Evolutionary conservation across 2,113 vertebrate genomes (phyloP), one percentile per base, ranked within the genome.

Genomic region (Barbus barbus): DNA sequence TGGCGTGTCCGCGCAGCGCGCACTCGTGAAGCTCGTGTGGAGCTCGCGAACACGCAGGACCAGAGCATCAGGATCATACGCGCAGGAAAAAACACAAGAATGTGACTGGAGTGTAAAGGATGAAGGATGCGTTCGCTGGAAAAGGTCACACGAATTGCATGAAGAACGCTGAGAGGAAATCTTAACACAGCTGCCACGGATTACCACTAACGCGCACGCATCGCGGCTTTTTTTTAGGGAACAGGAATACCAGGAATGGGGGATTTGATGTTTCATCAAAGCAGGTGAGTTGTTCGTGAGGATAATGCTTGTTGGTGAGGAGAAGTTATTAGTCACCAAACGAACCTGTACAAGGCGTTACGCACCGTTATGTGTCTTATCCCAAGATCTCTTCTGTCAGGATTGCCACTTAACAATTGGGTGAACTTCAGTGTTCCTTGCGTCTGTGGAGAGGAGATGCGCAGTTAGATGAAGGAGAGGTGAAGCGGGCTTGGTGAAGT

Each of bases 1-100:
- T 88, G 90, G 91, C 93, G 90, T 83, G 93, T 79, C 31, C 92
- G 92, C 92, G 94, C 93, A n/a, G 93, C 94, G 93, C 94, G 93
- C 88, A 78, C 93, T 82, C 93, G 91, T 56, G 65, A 90, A 89
- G 91, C 88, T 89, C 82, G 71, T 84, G 89, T 89, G 88, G 91
- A 90, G 69, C 87, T 89, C 83, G 71, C 72, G 78, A 71, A 88
- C 91, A 92, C 92, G 91, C 87, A 81, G 84, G 86, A 90, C 89
- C 91, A 89, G 81, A 87, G 65, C 83, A 85, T 67, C 51, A 36
- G 82, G 78, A 75, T 72, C 84, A 84, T 65, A 84, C 26, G 67
- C 36, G 60, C 9, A n/a, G 82, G 41, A 87, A 85, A n/a, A 87
- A 71, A 89, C 51, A 56, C 16, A 75, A 63, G 88, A 81, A 91